Evolutionary conservation across 2,888 invertebrate genomes (phyloP), one percentile per base, ranked within the genome.

Genomic region (Melikaiella ostensackeni): DNA sequence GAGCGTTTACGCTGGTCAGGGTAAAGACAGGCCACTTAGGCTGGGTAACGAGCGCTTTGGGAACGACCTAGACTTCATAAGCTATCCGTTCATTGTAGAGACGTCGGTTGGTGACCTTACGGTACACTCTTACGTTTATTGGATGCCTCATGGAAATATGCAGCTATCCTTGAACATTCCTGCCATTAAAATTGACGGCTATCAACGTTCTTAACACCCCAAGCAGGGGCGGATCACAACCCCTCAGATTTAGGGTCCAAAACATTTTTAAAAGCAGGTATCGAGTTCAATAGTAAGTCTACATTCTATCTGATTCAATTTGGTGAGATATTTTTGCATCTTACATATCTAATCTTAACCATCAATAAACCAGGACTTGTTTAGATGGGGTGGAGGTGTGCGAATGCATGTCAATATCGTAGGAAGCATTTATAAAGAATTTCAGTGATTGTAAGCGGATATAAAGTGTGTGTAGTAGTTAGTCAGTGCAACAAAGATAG

Each of bases 31-130:
- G 75, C 83, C 87, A 86, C 87, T 88, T 88, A 88, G 83, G 81
- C 81, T 81, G 86, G 85, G 85, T 87, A 88, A 88, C 87, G 86
- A 88, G 86, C 87, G 84, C 83, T 83, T 84, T 84, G 78, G 83
- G 66, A 66, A 66, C 66, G 66, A 66, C 66, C 66, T 66, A 66
- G 66, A 66, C 66, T 66, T 46, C 42, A 42, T 63, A 35, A 63
- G 63, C 63, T 21, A 63, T 63, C 35, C 38, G 21, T 66, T 66
- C 6, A 46, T 66, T 66, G 42, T 46, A 66, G 46, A 30, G 19
- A 42, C 42, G 46, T 66, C 66, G 66, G 66, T 66, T 66, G 66
- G 66, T 66, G 46, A 50, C 46, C 66, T 66, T 66, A 27, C 66
- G 46, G 46, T 42, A 42, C 64, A 50, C 27, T 46, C 9, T 63